These are phyloP conservation scores for Mus musculus DNA, from an alignment of 2,113 vertebrate genomes.

Conservation along the genomic window DNA sequence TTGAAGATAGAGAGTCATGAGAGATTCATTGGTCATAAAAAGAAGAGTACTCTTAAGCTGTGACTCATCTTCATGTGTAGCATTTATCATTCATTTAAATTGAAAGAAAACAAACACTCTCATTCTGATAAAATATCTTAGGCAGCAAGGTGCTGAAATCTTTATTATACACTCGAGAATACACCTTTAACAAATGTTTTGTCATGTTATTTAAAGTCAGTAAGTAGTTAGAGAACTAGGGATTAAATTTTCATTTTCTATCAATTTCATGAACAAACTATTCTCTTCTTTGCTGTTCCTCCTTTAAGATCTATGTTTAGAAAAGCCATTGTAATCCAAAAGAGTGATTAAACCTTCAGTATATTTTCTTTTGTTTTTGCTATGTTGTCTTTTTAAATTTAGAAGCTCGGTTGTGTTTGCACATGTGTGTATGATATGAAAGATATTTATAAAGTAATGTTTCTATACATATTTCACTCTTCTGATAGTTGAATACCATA, in stretches of 20 bases:
- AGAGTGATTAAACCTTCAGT: constrained; percentile 19
- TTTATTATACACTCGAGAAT: constrained; percentile 42
- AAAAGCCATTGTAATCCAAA: neutral
- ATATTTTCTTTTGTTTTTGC: constrained; percentile 25
- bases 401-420: neutral
- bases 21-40: constrained; percentile 46
- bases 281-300: constrained; percentile 55
- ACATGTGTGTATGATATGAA: neutral
- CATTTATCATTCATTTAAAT: constrained; percentile 47
- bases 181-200: constrained; percentile 45
- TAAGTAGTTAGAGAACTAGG: constrained; percentile 1
- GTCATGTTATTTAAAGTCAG: constrained; percentile 59
- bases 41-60: neutral
- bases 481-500: too few relatives aligned
- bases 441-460: constrained; percentile 45
- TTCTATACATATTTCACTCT: neutral
- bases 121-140: constrained; percentile 54
- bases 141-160: constrained; percentile 10
- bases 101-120: constrained; percentile 67
- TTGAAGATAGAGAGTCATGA: constrained; percentile 18
- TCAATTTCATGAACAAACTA: constrained; percentile 14
- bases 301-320: constrained; percentile 21
- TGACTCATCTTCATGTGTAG: neutral
- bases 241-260: constrained; percentile 9
- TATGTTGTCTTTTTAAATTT: neutral